Conservation (phyloP, 2,113 vertebrate genomes). For the Carettochelys insculpta region DNA sequence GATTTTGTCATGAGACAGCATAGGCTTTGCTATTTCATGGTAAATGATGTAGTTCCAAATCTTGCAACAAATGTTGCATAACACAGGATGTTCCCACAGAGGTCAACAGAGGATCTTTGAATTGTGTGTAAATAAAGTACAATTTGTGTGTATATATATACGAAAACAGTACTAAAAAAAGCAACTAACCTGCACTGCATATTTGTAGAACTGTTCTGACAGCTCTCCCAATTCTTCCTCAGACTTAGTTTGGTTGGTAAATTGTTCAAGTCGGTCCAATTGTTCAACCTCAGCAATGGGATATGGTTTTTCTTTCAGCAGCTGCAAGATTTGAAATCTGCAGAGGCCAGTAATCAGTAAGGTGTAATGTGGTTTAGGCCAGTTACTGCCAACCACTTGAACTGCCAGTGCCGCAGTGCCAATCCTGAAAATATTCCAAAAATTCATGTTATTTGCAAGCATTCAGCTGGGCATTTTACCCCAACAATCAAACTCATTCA, state of each 20-base stretch:
- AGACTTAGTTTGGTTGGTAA: slow-evolving; percentile 73
- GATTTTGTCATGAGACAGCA: background rate
- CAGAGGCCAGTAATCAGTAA: slow-evolving; percentile 93
- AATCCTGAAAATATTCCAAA: slow-evolving; percentile 79
- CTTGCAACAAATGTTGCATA: background rate
- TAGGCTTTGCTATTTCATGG: background rate
- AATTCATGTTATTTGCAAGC: background rate
- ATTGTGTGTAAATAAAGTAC: background rate
- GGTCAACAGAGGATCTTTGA: background rate
- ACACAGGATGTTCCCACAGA: background rate
- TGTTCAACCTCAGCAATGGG: slow-evolving; percentile 92
- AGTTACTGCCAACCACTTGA: slow-evolving; percentile 98
- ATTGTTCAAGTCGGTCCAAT: slow-evolving; percentile 90
- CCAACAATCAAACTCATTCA: background rate
- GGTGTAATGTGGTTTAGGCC: slow-evolving; percentile 97
- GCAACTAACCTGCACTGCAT: slow-evolving; percentile 87
- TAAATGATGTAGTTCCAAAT: background rate
- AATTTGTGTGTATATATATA: fast-evolving
- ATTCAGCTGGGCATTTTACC: background rate
- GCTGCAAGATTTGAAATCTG: slow-evolving; percentile 86
- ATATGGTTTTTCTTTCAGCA: slow-evolving; percentile 91
- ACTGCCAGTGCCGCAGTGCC: slow-evolving; percentile 93
- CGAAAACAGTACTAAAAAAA: fast-evolving
- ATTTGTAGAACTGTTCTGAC: slow-evolving; percentile 91
- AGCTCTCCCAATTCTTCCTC: slow-evolving; percentile 86